Evolutionary conservation across 2,797 vertebrate genomes (phyloP), one percentile per base, ranked within the genome.

Genomic region (Clarias pachynema): DNA sequence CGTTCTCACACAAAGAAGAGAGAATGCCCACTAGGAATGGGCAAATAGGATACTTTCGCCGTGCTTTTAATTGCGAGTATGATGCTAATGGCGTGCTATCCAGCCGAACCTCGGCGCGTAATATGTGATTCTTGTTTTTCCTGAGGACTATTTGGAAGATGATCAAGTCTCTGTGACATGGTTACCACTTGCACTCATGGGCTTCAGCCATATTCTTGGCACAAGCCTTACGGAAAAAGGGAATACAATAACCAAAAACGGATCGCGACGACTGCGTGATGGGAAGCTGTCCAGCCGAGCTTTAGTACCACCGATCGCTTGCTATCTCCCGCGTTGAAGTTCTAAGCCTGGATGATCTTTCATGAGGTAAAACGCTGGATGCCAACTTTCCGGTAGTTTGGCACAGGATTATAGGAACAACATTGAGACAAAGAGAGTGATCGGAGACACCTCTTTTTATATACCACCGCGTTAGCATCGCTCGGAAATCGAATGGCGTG

Each of bases 401-500:
- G 94, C 92, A 90, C 85, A 87, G 89, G 90, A 87, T 87, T 85
- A 83, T 80, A 88, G 82, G 90, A 92, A 86, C 83, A 91, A 74
- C 75, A 59, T 66, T 56, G 65, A 87, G 83, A 72, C 79, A 83
- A 81, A 90, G 89, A 79, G 86, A 88, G 82, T 83, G 83, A 84
- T 86, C 37, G 81, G 77, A 77, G 81, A 86, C 92, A 92, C 93
- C 92, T 91, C 89, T 90, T 93, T 92, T 92, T 90, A 84, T 85
- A 87, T 91, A 91, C 73, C 69, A 31, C 92, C 92, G 89, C 89
- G 90, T 85, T 94, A 93, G 91, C 93, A 91, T 93, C 91, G 90
- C 94, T 92, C 92, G 90, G 93, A 94, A 95, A 94, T 93, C 91
- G 70, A 92, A 89, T 91, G 91, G 92, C 94, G 94, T 94, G 94